Conservation (phyloP, 2,797 vertebrate genomes). For the Xerus rutilus region DNA sequence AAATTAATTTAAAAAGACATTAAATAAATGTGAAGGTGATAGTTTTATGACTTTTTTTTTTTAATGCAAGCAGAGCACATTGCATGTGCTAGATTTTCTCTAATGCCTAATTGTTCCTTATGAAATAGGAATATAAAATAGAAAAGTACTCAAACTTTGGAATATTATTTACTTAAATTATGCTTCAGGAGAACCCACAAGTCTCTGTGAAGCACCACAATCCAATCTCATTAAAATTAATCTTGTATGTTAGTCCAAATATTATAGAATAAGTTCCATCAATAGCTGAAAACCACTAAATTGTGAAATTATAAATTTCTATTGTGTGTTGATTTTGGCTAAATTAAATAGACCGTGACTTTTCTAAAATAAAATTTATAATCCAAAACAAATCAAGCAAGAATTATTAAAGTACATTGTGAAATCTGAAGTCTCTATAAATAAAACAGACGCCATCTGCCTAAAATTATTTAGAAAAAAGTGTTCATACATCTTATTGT, state of each 20-base stretch:
- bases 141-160: background rate
- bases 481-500: background rate
- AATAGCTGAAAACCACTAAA: conserved; percentile 19
- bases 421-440: conserved; percentile 33
- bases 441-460: conserved; percentile 10
- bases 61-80: background rate
- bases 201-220: background rate
- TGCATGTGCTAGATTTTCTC: background rate
- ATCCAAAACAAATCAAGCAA: conserved; percentile 38
- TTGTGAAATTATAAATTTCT: conserved; percentile 46
- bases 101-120: background rate
- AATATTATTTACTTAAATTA: conserved; percentile 39
- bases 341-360: background rate
- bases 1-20: conserved; percentile 21
- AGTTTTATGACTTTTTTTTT: background rate
- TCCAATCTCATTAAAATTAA: conserved; percentile 48
- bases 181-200: conserved; percentile 10
- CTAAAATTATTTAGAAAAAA: conserved; percentile 35
- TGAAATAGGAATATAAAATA: conserved; percentile 1
- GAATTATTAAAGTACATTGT: conserved; percentile 13
- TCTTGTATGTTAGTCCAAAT: conserved; percentile 3
- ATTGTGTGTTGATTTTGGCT: background rate
- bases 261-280: conserved; percentile 19
- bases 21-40: conserved; percentile 1
- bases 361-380: conserved; percentile 11